Evolutionary conservation across 2,888 invertebrate genomes (phyloP).

Genomic region (Drosophila merina): DNA sequence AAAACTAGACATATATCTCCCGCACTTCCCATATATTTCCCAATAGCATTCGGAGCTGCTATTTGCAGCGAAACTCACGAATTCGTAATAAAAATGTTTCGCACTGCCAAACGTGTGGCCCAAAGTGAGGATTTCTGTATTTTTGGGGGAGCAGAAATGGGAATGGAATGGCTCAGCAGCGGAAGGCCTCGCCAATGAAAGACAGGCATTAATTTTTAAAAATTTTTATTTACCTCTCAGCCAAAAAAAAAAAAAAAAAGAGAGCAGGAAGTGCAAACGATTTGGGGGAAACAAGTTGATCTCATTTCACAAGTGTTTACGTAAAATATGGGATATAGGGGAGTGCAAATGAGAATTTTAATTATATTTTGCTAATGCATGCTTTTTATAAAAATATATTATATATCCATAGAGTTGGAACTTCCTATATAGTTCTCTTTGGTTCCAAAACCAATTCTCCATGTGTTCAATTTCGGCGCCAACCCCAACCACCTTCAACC

Average conservation of each 20-base stretch:
- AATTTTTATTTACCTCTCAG: slow-evolving; percentile 28
- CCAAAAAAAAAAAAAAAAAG: neutral
- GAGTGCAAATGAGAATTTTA: neutral
- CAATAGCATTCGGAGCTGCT: slow-evolving; percentile 53
- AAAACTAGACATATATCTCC: slow-evolving; percentile 39
- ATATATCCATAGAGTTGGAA: neutral
- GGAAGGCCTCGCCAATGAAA: slow-evolving; percentile 36
- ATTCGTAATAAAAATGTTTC: slow-evolving; percentile 80
- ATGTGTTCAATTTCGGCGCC: slow-evolving; percentile 39
- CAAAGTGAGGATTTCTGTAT: slow-evolving; percentile 17
- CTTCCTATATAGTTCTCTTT: slow-evolving; percentile 50
- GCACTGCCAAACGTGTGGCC: slow-evolving; percentile 53
- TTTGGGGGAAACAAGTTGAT: slow-evolving; percentile 25
- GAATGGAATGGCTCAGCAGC: slow-evolving; percentile 38
- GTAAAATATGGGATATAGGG: neutral
- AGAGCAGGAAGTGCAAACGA: slow-evolving; percentile 17
- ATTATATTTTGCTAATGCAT: neutral
- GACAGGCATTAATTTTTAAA: slow-evolving; percentile 54
- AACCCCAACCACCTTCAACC: slow-evolving; percentile 51
- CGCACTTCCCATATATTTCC: slow-evolving; percentile 28
- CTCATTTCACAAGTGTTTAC: slow-evolving; percentile 32
- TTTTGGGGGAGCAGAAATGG: slow-evolving; percentile 23
- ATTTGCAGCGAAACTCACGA: slow-evolving; percentile 80
- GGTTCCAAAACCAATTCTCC: slow-evolving; percentile 7
- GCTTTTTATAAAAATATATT: no score